Evolutionary conservation across 2,797 vertebrate species (phyloP).

Genomic region (Coregonus suidteri): DNA sequence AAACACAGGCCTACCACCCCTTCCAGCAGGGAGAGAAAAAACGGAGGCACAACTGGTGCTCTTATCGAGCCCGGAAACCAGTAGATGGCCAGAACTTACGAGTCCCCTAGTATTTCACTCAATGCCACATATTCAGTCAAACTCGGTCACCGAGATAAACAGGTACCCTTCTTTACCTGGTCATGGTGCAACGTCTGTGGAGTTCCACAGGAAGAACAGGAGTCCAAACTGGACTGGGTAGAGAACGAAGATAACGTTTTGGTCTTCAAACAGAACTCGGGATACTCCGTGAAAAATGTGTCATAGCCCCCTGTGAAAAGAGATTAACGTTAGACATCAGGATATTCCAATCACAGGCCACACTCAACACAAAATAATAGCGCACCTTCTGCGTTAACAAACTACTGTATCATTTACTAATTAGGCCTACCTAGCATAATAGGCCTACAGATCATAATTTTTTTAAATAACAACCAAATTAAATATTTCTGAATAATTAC

Average conservation of each 20-base stretch:
- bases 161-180: conserved; percentile 66
- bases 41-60: background rate
- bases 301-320: conserved; percentile 76
- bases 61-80: conserved; percentile 34
- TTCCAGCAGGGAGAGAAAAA: background rate
- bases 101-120: conserved; percentile 17
- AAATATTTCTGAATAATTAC: background rate
- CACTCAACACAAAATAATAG: background rate
- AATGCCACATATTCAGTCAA: conserved; percentile 17
- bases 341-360: background rate
- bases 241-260: conserved; percentile 69
- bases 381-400: no score
- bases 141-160: background rate
- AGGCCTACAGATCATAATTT: background rate
- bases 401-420: no score
- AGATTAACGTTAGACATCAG: background rate
- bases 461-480: background rate
- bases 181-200: conserved; percentile 69
- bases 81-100: conserved; percentile 34
- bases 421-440: background rate
- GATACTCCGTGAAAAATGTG: conserved; percentile 78
- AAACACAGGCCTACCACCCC: conserved; percentile 27
- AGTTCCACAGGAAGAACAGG: conserved; percentile 77
- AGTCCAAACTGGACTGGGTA: conserved; percentile 72
- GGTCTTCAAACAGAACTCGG: conserved; percentile 79